Evolutionary conservation across 2,113 vertebrate genomes (phyloP).

Genomic region (Vicugna pacos): DNA sequence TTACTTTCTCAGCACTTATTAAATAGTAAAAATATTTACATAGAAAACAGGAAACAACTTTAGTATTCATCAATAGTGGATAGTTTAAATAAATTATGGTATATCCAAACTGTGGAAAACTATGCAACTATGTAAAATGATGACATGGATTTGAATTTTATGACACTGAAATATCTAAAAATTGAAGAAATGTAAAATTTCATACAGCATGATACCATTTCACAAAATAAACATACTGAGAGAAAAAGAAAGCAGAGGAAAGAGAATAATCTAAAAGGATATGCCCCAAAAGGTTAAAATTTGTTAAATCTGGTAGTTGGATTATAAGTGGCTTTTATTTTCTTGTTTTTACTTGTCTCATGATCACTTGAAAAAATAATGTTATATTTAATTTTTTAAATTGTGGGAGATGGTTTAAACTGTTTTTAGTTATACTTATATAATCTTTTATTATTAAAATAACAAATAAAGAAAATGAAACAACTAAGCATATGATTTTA

Average conservation of each 20-base stretch:
- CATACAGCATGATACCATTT: not conserved
- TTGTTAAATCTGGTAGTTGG: not conserved
- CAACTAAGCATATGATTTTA: not conserved
- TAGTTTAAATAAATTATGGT: constrained; percentile 7
- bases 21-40: not conserved
- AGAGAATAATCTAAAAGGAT: not conserved
- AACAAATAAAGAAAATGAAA: constrained; percentile 37
- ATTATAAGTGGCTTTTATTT: not conserved
- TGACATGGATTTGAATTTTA: not conserved
- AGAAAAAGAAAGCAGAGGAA: not conserved
- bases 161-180: not conserved
- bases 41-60: not conserved
- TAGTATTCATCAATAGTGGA: not conserved
- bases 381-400: not conserved
- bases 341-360: constrained; percentile 27
- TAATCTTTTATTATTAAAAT: not conserved
- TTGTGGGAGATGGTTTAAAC: not conserved
- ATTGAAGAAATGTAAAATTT: not conserved
- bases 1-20: not conserved
- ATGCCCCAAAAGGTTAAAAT: not conserved
- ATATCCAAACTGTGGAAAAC: not conserved
- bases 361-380: not conserved
- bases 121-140: not conserved
- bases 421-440: not conserved
- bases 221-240: not conserved